These are phyloP conservation scores for Campylomormyrus tamandua DNA, from an alignment of 2,113 vertebrate genomes.

Conservation along the genomic window DNA sequence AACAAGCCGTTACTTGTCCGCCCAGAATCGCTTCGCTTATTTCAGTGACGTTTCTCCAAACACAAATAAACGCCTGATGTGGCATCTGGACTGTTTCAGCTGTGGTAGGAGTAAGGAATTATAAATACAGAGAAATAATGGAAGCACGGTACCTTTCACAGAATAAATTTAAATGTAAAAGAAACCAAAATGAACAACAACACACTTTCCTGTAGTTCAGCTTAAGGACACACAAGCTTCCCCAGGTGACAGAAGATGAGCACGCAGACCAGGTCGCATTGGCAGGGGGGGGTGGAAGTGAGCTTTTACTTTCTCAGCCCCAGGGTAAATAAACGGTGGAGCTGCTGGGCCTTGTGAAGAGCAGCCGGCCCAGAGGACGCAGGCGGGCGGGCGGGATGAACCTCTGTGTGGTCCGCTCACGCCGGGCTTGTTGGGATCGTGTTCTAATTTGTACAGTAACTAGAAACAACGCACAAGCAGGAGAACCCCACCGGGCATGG, in stretches of 20 bases:
- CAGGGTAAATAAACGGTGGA: conserved; percentile 27
- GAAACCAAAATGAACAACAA: neutral
- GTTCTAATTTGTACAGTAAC: conserved; percentile 46
- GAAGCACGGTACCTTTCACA: neutral
- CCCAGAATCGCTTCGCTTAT: too few relatives aligned
- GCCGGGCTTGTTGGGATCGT: conserved; percentile 22
- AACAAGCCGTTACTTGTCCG: neutral
- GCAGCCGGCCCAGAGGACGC: conserved; percentile 33
- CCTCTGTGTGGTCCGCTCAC: conserved; percentile 42
- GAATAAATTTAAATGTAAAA: neutral
- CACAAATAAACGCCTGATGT: neutral
- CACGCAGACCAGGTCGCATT: neutral
- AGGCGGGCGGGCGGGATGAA: conserved; percentile 7
- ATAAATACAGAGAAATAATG: neutral
- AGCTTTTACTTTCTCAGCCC: neutral
- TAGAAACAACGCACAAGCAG: conserved; percentile 35
- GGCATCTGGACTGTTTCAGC: conserved; percentile 33
- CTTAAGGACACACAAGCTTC: neutral
- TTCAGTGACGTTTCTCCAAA: neutral
- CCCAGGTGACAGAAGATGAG: neutral
- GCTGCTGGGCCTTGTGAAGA: neutral
- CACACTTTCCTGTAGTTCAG: neutral
- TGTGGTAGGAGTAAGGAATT: neutral
- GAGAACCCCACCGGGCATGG: neutral
- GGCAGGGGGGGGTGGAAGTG: neutral